Evolutionary conservation across 1,140 invertebrate species (phyloP), one percentile per base, ranked within the genome.

Genomic region (Aphelenchoides fujianensis): DNA sequence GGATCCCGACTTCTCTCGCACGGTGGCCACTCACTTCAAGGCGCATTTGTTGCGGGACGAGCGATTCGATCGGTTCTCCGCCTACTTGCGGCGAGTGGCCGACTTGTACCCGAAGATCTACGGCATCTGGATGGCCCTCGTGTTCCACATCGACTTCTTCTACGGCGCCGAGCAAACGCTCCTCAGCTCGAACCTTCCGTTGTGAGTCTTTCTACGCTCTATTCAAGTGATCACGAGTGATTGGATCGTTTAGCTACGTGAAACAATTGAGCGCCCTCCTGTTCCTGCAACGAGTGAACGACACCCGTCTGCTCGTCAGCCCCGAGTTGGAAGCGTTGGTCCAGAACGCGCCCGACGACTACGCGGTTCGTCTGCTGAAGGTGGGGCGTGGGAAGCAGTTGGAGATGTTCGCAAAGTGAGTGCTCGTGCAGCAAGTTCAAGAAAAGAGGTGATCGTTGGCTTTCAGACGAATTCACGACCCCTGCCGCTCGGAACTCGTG

Each of bases 211-310:
- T 16, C 23, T 48, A 12, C 12, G 12, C 23, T 48, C 12, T 7
- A 59, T 59, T 23, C 5, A 59, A 12, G 23, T 48, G 12, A 48
- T 48, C 41, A 48, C 12, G 41, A 12, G 12, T 5, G 7, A 59
- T 59, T 59, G 12, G 5, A 7, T 34, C 16, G 37, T 66, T 2
- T 1, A 66, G 63, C 7, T n/a, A 66, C 53, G 63, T 48, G 0
- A 66, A 66, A 16, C 63, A 66, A 66, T 31, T 66, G n/a, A n/a
- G 12, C 32, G 36, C 28, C 12, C 36, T 66, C 30, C 53, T 66
- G 31, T 66, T 66, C 27, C n/a, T 66, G 9, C 63, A 66, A 66
- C 31, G 36, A 32, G 16, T 37, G 32, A 32, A 16, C 7, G 63
- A 66, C 53, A 12, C 28, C n/a, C 31, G 63, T 2, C 32, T 37